Percentiles rank a stretch among this genome's conserved stretches.
These are phyloP conservation scores for Idaea dimidiata DNA, from an alignment of 2,888 invertebrate species.

Conservation along the genomic window DNA sequence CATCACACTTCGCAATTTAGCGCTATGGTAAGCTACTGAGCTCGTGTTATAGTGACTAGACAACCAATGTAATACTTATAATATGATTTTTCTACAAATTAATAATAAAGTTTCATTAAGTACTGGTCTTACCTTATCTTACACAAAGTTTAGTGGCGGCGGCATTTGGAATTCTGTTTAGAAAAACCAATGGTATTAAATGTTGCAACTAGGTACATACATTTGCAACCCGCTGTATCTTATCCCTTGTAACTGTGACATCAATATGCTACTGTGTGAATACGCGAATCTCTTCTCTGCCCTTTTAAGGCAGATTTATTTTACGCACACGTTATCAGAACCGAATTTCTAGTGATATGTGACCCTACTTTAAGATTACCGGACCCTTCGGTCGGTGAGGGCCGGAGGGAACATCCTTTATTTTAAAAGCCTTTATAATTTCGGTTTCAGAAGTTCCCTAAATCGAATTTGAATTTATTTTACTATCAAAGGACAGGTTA, in stretches of 20 bases:
- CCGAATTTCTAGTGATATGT: slow-evolving; percentile 30
- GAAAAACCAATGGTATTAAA: neutral
- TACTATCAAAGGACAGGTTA: neutral
- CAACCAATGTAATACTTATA: no score
- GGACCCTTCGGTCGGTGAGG: slow-evolving; percentile 1
- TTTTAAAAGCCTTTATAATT: slow-evolving; percentile 2
- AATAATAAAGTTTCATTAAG: no score
- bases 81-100: no score
- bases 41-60: no score
- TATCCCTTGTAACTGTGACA: slow-evolving; percentile 29
- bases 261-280: slow-evolving; percentile 40
- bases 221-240: slow-evolving; percentile 21
- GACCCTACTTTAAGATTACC: slow-evolving; percentile 17
- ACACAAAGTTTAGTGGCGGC: no score
- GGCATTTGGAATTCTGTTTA: no score
- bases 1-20: no score
- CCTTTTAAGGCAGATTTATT: slow-evolving; percentile 43
- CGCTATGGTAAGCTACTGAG: no score
- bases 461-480: neutral
- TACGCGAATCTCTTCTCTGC: slow-evolving; percentile 37
- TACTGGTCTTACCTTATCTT: no score
- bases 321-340: slow-evolving; percentile 35
- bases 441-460: neutral
- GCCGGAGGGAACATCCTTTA: slow-evolving; percentile 1
- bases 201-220: neutral